Conservation (phyloP, 1,140 invertebrate genomes). For the Acromyrmex heyeri region DNA sequence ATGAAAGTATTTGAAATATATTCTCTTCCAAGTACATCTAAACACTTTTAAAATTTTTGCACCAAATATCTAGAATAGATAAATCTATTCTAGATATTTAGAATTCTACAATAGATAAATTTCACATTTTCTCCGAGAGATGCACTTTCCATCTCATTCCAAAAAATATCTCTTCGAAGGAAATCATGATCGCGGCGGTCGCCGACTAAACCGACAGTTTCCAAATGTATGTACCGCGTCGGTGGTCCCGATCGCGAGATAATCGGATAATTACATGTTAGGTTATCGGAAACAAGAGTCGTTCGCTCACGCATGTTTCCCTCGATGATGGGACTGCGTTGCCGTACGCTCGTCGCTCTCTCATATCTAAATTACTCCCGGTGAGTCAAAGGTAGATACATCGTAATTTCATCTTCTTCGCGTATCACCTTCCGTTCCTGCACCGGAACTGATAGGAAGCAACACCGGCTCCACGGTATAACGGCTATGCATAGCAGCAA, state of each 20-base stretch:
- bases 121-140: neutral
- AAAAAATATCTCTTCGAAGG: neutral
- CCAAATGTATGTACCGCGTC: neutral
- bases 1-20: neutral
- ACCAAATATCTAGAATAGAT: neutral
- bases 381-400: constrained; percentile 31
- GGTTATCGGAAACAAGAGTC: constrained; percentile 74
- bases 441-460: neutral
- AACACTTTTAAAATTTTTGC: neutral
- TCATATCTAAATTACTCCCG: constrained; percentile 51
- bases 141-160: neutral
- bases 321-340: neutral
- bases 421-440: neutral
- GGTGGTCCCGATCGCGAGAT: constrained; percentile 11
- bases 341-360: neutral
- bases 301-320: constrained; percentile 16
- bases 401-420: constrained; percentile 55
- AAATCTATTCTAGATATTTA: too few relatives aligned
- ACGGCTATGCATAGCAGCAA: neutral
- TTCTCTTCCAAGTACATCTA: neutral
- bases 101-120: neutral
- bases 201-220: neutral
- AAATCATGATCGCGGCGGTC: constrained; percentile 2
- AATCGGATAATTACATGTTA: constrained; percentile 73
- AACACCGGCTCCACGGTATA: neutral